These are phyloP conservation scores for Tachystola acroxantha DNA, from an alignment of 2,888 invertebrate genomes.

Conservation along the genomic window DNA sequence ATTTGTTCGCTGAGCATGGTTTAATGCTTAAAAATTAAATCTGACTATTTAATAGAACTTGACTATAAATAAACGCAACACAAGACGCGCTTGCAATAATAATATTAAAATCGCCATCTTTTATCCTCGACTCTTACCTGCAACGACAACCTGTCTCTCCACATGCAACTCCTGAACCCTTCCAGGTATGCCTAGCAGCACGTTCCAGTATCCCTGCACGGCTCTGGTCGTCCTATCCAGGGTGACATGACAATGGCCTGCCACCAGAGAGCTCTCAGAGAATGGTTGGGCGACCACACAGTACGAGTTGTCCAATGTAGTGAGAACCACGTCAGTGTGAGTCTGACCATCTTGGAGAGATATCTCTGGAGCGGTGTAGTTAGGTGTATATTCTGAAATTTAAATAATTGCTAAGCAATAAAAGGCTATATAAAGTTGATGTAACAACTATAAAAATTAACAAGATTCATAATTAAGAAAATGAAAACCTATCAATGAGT, in stretches of 20 bases:
- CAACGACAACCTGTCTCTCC: slow-evolving; percentile 47
- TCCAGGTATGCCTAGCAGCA: slow-evolving; percentile 61
- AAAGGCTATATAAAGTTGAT: no score
- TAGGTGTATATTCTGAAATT: slow-evolving; percentile 27
- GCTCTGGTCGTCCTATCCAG: slow-evolving; percentile 56
- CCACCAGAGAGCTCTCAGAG: slow-evolving; percentile 50
- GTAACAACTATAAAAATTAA: no score
- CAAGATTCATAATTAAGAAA: no score
- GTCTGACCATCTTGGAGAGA: slow-evolving; percentile 44
- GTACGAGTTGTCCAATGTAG: slow-evolving; percentile 45
- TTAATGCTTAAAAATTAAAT: no score
- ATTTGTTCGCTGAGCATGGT: no score
- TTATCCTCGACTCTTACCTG: slow-evolving; percentile 33
- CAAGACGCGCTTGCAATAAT: no score
- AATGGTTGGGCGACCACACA: slow-evolving; percentile 63
- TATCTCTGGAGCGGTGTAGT: slow-evolving; percentile 36
- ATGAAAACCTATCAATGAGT: no score
- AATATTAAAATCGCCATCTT: no score
- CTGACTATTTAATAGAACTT: no score
- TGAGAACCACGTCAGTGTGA: slow-evolving; percentile 36
- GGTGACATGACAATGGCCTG: slow-evolving; percentile 58
- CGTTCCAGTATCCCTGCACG: slow-evolving; percentile 65
- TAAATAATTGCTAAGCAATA: no score
- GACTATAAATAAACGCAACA: no score
- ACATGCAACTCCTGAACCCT: slow-evolving; percentile 52